phyloP scores from a whole-genome alignment of 2,113 vertebrate species.

The Phasianus colchicus region DNA sequence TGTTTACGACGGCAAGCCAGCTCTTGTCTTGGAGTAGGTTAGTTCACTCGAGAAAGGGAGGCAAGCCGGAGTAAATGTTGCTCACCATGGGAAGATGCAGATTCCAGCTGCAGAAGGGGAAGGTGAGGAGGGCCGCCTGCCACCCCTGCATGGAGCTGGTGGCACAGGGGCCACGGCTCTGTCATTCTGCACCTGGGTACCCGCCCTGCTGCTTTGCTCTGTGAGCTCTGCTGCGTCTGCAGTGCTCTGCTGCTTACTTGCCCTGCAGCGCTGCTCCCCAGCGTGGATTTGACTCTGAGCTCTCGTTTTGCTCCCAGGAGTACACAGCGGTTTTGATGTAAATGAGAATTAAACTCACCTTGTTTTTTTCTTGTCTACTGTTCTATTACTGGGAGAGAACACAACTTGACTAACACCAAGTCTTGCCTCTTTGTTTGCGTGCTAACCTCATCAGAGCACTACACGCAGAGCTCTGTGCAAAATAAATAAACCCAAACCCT shows the following conservation, averaged over 20 bases:
- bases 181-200: background rate
- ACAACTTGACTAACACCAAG: background rate
- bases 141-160: background rate
- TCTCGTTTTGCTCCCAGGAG: background rate
- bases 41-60: background rate
- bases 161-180: background rate
- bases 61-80: background rate
- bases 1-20: background rate
- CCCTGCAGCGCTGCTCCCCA: background rate
- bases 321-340: background rate
- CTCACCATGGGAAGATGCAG: background rate
- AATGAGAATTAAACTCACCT: slow-evolving; percentile 15
- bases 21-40: slow-evolving; percentile 3
- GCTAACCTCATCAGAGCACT: slow-evolving; percentile 29
- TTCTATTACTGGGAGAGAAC: background rate
- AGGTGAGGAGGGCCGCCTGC: background rate
- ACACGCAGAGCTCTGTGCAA: background rate
- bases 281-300: background rate
- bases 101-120: background rate
- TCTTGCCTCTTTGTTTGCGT: slow-evolving; percentile 20
- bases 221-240: background rate
- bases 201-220: background rate
- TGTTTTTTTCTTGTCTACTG: background rate
- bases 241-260: background rate
- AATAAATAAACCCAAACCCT: slow-evolving; percentile 14